Evolutionary conservation across 2,888 invertebrate species (phyloP).

Genomic region (Brassicogethes aeneus): DNA sequence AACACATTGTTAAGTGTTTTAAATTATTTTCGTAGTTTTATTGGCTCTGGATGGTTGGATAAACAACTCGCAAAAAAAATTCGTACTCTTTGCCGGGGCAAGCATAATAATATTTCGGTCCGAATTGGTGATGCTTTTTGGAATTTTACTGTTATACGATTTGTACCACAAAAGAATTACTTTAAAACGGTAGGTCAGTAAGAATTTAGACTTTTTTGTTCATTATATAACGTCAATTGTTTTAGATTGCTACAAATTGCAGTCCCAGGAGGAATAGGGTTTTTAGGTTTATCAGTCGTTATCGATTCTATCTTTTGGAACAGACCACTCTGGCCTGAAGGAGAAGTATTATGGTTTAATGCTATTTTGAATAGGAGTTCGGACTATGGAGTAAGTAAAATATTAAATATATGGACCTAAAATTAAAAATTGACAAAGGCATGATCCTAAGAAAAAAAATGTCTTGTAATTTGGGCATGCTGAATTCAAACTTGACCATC

Average conservation of each 20-base stretch:
- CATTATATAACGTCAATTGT: too few relatives aligned
- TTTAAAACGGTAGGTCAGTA: constrained; percentile 55
- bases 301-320: constrained; percentile 94
- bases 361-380: constrained; percentile 88
- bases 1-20: neutral
- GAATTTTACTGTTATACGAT: constrained; percentile 75
- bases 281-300: constrained; percentile 61
- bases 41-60: constrained; percentile 82
- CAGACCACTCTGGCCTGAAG: constrained; percentile 90
- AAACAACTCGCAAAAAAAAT: constrained; percentile 60
- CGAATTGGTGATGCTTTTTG: constrained; percentile 81
- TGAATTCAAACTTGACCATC: too few relatives aligned
- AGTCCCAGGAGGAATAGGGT: constrained; percentile 59
- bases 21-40: constrained; percentile 58
- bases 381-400: constrained; percentile 97
- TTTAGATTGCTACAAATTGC: constrained; percentile 63
- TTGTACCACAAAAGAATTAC: constrained; percentile 62
- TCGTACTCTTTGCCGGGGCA: constrained; percentile 77
- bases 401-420: too few relatives aligned
- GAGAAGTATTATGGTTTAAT: constrained; percentile 95
- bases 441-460: too few relatives aligned
- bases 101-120: constrained; percentile 84
- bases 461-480: too few relatives aligned
- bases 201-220: too few relatives aligned
- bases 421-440: too few relatives aligned